Conservation (phyloP, 2,888 invertebrate species). For the Eutolmus rufibarbis region DNA sequence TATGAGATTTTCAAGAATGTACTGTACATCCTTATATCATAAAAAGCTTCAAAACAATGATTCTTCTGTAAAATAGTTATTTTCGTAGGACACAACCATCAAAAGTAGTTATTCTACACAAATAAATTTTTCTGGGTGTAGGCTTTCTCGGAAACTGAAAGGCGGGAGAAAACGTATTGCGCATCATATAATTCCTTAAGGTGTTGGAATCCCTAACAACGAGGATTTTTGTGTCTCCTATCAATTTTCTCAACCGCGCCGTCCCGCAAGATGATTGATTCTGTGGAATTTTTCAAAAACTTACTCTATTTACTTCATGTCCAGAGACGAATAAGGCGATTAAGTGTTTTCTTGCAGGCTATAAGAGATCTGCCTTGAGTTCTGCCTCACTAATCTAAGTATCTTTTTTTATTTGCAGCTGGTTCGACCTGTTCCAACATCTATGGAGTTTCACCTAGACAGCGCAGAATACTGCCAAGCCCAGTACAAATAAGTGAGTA, state of each 20-base stretch:
- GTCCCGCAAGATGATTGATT: not conserved
- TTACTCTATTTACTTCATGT: not conserved
- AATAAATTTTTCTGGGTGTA: not conserved
- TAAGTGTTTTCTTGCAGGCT: not conserved
- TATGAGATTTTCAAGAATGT: no score
- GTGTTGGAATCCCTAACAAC: not conserved
- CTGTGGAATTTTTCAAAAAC: not conserved
- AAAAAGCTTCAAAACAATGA: no score
- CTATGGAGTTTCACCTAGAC: constrained; percentile 98
- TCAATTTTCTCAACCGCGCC: not conserved
- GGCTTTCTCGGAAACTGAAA: not conserved
- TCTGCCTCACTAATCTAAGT: not conserved
- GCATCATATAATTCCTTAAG: not conserved
- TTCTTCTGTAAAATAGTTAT: not conserved
- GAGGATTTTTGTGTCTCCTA: not conserved
- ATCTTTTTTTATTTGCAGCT: constrained; percentile 65
- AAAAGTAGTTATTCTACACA: not conserved
- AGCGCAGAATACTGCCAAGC: constrained; percentile 99
- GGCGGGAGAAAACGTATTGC: not conserved
- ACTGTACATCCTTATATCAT: no score
- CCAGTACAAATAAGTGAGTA: constrained; percentile 87
- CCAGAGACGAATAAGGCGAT: not conserved
- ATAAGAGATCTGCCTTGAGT: not conserved
- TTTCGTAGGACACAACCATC: not conserved
- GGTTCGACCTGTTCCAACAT: constrained; percentile 89